Percentiles rank a stretch among this genome's conserved stretches.
These are phyloP conservation scores for Sorex araneus DNA, from an alignment of 2,113 vertebrate genomes.

Conservation along the genomic window DNA sequence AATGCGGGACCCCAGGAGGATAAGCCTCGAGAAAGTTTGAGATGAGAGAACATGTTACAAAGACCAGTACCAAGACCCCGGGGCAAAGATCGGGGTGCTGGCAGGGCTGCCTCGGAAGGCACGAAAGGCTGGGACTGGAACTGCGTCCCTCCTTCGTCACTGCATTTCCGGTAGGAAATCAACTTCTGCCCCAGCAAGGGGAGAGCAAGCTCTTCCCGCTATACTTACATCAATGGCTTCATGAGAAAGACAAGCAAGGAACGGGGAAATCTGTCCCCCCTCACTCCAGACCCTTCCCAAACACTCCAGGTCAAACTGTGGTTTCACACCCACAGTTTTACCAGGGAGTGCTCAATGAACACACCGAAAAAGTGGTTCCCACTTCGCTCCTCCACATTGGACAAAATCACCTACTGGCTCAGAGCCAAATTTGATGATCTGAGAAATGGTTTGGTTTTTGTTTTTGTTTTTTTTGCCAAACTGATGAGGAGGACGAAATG, in stretches of 20 bases:
- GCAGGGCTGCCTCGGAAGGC: background rate
- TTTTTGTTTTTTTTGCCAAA: constrained; percentile 45
- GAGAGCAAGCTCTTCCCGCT: fast-evolving
- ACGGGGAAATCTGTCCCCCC: no score
- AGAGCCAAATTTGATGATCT: constrained; percentile 31
- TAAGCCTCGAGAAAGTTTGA: fast-evolving
- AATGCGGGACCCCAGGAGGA: background rate
- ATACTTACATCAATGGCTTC: background rate
- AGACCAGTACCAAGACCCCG: background rate
- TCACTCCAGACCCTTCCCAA: background rate
- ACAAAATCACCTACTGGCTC: constrained; percentile 55
- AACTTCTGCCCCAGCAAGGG: background rate
- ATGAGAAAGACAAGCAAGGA: background rate
- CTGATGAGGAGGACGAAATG: background rate
- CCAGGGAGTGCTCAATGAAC: background rate
- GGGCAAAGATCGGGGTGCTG: fast-evolving
- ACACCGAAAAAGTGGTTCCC: background rate
- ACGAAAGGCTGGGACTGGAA: background rate
- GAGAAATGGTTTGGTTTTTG: constrained; percentile 7
- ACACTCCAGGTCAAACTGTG: background rate
- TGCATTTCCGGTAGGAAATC: background rate
- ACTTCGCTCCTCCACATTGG: background rate
- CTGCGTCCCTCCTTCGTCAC: background rate
- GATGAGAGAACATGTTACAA: background rate
- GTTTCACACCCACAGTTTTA: background rate